Percentiles rank a stretch among this genome's conserved stretches.
Conservation (phyloP, 2,113 vertebrate genomes). For the Henicopernis longicauda region DNA sequence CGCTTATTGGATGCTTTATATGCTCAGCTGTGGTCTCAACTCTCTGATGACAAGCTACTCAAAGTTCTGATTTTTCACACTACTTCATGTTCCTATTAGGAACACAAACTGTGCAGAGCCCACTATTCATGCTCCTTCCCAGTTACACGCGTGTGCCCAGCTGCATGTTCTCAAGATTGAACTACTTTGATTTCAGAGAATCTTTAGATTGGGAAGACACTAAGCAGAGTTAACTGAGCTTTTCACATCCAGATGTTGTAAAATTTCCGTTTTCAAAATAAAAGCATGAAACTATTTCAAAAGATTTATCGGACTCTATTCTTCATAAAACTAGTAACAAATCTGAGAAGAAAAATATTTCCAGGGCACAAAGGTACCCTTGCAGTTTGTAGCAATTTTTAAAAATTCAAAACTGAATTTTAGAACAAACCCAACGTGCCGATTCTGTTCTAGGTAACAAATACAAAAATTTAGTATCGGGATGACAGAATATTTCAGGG, state of each 20-base stretch:
- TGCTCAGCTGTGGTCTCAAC: neutral
- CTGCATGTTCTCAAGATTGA: neutral
- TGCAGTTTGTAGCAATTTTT: neutral
- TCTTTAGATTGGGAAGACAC: neutral
- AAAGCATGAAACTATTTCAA: neutral
- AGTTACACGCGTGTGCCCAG: accelerated
- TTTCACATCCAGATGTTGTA: neutral
- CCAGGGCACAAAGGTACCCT: neutral
- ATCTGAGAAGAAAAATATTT: neutral
- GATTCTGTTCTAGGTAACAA: neutral
- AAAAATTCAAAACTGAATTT: neutral
- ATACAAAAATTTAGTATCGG: neutral
- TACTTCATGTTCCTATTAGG: neutral
- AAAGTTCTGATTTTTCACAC: neutral
- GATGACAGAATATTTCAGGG: neutral
- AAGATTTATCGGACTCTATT: neutral
- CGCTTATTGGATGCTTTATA: neutral
- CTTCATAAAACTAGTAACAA: neutral
- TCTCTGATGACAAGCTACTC: neutral
- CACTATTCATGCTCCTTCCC: neutral
- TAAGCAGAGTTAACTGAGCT: neutral
- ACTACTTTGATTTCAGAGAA: neutral
- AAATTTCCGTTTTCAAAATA: neutral
- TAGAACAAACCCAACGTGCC: neutral
- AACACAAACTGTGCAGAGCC: neutral